Evolutionary conservation across 2,888 invertebrate genomes (phyloP).

Genomic region (Euzophera pinguis): DNA sequence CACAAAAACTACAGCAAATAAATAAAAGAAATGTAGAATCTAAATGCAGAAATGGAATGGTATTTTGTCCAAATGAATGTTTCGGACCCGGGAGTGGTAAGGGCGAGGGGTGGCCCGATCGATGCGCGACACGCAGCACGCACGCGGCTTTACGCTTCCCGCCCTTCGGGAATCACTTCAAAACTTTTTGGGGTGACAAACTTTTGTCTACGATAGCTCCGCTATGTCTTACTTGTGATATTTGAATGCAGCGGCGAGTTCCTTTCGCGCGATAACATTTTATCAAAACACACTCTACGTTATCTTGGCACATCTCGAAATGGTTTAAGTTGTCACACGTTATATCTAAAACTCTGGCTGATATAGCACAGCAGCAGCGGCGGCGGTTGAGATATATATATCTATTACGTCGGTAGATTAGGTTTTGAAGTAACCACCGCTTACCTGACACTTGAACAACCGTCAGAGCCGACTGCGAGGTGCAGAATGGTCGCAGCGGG

Average conservation of each 20-base stretch:
- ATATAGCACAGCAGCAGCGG: slow-evolving; percentile 35
- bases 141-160: slow-evolving; percentile 69
- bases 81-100: slow-evolving; percentile 68
- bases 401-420: slow-evolving; percentile 42
- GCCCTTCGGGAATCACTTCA: slow-evolving; percentile 70
- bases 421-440: slow-evolving; percentile 60
- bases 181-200: slow-evolving; percentile 73
- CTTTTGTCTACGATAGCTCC: slow-evolving; percentile 46
- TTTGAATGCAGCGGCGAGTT: slow-evolving; percentile 54
- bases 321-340: slow-evolving; percentile 55
- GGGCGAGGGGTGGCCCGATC: slow-evolving; percentile 72
- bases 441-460: slow-evolving; percentile 79
- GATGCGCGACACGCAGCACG: slow-evolving; percentile 75
- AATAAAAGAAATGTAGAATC: slow-evolving; percentile 70
- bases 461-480: slow-evolving; percentile 79
- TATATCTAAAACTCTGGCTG: slow-evolving; percentile 41
- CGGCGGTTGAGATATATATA: slow-evolving; percentile 29
- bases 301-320: slow-evolving; percentile 66
- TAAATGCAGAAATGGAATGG: slow-evolving; percentile 78
- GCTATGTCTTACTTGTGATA: slow-evolving; percentile 57
- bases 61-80: slow-evolving; percentile 76
- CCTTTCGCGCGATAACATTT: slow-evolving; percentile 47
- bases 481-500: slow-evolving; percentile 76
- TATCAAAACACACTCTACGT: slow-evolving; percentile 62
- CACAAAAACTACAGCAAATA: slow-evolving; percentile 72